Base-by-base conservation (phyloP, 2,113 vertebrate species). In the Drymodes brunneopygia region DNA sequence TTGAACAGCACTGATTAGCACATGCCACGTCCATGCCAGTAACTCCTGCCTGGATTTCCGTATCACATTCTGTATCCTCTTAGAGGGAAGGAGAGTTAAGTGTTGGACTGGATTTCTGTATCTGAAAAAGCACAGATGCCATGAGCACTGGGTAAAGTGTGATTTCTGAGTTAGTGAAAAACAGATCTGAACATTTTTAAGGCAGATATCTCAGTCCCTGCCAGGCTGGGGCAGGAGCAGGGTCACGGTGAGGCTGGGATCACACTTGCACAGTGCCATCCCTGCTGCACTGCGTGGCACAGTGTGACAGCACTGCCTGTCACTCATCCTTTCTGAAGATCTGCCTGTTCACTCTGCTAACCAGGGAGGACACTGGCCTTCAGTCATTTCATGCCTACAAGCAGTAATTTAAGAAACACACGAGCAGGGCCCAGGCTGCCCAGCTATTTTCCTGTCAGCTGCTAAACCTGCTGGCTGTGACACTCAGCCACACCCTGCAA, bases 91-190 rank as follows among this genome's bases (percentile, higher is more conserved):
- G 86, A 33, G 25, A 86, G 88, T 58, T 40, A 67, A 86, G 82
- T 74, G 93, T 60, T 92, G 90, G 81, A 78, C 67, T 94, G 90
- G 44, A 60, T 96, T 95, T 96, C 78, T 86, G 7, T 78, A 21
- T 74, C 81, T 88, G 90, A 86, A 90, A 74, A 90, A 78, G 75
- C 83, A 77, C 79, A 78, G 67, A 60, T 92, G 88, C 86, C 71
- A 64, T 3, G 51, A 91, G 81, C 61, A 12, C 53, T 71, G 77
- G 67, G 75, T 78, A 14, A 72, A 86, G 80, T 23, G 51, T 29
- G 75, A 86, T 81, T 93, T 93, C 81, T 94, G 81, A 40, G 69
- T 84, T 96, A 92, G 92, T n/a, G 6, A 51, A 86, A 31, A 90
- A 13, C 31, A 74, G 35, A 45, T 67, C 53, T 78, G 71, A 60